A percentile compares a stretch with the other conserved stretches of the same genome.
Conservation (phyloP, 2,113 vertebrate genomes). For the Rhinoderma darwinii region DNA sequence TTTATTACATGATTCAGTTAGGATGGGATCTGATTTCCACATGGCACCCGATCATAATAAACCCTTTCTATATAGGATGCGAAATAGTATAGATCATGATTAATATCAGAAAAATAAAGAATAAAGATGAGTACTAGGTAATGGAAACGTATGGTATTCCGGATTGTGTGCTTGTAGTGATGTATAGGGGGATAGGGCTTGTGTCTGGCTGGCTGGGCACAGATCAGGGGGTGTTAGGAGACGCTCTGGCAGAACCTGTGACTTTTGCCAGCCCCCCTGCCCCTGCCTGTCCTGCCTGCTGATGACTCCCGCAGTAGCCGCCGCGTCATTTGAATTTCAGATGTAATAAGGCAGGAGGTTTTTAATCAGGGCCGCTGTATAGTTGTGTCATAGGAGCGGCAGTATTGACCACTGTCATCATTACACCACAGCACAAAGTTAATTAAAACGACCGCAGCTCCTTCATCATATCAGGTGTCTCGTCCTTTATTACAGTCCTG, state of each 20-base stretch:
- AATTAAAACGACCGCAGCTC: constrained; percentile 99
- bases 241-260: constrained; percentile 70
- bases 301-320: constrained; percentile 90
- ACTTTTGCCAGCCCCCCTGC: constrained; percentile 25
- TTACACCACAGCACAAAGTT: constrained; percentile 99
- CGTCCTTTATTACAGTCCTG: constrained; percentile 93
- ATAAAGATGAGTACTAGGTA: too few species aligned
- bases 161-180: too few species aligned
- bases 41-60: too few species aligned
- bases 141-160: too few species aligned
- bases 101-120: too few species aligned
- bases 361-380: constrained; percentile 99
- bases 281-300: constrained; percentile 61
- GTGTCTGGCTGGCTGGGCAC: too few species aligned
- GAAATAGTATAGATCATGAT: too few species aligned
- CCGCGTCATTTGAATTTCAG: constrained; percentile 99
- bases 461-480: constrained; percentile 99
- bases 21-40: too few species aligned
- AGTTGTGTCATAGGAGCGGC: constrained; percentile 99
- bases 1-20: too few species aligned
- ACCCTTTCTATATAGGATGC: too few species aligned
- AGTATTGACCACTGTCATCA: constrained; percentile 99
- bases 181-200: too few species aligned
- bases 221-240: constrained; percentile 60
- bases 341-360: constrained; percentile 99